Evolutionary conservation across 2,888 invertebrate genomes (phyloP).

Genomic region (Oeneis ivallda): DNA sequence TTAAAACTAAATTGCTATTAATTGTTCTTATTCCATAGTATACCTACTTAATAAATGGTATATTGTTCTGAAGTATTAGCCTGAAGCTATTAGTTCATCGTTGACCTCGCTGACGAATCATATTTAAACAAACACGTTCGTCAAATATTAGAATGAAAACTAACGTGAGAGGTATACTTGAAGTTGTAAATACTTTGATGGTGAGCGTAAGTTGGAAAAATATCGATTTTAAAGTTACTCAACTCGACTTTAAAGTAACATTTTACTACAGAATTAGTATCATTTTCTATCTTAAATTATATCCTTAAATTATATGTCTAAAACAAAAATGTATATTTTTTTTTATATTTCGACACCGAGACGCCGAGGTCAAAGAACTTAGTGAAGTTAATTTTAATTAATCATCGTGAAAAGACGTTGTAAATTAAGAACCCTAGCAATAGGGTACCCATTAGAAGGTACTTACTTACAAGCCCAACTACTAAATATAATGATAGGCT

Average conservation of each 20-base stretch:
- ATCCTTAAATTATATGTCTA: neutral
- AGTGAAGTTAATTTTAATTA: conserved; percentile 18
- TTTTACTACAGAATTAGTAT: too few species aligned
- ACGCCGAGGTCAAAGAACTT: conserved; percentile 3
- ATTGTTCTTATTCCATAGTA: too few species aligned
- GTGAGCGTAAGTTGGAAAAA: too few species aligned
- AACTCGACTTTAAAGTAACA: too few species aligned
- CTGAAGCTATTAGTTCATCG: neutral
- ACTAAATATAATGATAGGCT: conserved; percentile 4
- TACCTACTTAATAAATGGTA: too few species aligned
- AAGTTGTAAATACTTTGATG: too few species aligned
- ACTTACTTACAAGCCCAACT: conserved; percentile 8
- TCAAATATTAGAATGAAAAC: too few species aligned
- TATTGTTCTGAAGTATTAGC: neutral
- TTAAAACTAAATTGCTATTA: too few species aligned
- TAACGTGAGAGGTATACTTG: too few species aligned
- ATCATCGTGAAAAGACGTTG: conserved; percentile 5
- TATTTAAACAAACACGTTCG: too few species aligned
- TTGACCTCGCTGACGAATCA: too few species aligned
- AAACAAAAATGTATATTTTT: neutral
- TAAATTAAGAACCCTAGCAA: conserved; percentile 4
- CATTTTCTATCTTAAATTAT: neutral
- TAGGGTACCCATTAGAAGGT: neutral
- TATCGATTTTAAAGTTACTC: too few species aligned
- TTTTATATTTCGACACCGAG: neutral